Evolutionary conservation across 2,113 vertebrate species (phyloP).

Genomic region (Recurvirostra avosetta): DNA sequence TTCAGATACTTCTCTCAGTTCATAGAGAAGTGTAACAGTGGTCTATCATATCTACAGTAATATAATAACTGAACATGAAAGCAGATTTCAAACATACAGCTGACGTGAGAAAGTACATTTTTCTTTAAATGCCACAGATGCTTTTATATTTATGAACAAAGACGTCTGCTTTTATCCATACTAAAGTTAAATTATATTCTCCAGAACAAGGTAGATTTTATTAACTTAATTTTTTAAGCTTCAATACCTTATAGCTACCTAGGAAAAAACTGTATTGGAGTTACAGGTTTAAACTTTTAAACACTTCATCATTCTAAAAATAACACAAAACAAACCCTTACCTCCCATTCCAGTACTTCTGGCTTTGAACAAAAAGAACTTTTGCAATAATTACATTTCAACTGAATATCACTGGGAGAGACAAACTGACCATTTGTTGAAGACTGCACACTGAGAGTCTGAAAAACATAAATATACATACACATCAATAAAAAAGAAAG

Average conservation of each 20-base stretch:
- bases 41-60: neutral
- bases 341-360: constrained; percentile 96
- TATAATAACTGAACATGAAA: neutral
- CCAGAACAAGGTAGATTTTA: neutral
- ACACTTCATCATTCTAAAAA: neutral
- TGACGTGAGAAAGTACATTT: neutral
- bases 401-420: constrained; percentile 82
- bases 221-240: neutral
- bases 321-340: constrained; percentile 50
- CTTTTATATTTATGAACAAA: neutral
- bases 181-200: neutral
- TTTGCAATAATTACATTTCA: constrained; percentile 97
- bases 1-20: neutral
- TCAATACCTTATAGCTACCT: neutral
- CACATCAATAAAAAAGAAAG: neutral
- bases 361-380: constrained; percentile 92
- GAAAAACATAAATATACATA: constrained; percentile 49
- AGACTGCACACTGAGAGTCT: constrained; percentile 88
- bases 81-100: neutral
- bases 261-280: neutral
- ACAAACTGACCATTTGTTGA: constrained; percentile 88
- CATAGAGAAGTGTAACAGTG: neutral
- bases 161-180: neutral
- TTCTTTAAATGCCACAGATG: neutral
- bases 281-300: neutral